Evolutionary conservation across 2,888 invertebrate genomes (phyloP).

Genomic region (Lordiphosa fenestrarum): DNA sequence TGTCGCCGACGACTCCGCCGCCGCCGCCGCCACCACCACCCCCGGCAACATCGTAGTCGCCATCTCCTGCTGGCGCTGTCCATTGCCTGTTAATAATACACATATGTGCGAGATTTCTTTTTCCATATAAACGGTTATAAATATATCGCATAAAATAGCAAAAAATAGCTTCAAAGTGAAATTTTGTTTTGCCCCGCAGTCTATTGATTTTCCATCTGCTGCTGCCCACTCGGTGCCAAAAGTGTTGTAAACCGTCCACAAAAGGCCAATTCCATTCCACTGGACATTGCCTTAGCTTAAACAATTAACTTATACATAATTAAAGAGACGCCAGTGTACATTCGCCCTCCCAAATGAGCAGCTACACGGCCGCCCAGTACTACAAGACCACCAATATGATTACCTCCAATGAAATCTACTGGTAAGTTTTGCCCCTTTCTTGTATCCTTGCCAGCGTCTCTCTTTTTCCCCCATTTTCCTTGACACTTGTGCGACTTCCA

Average conservation of each 20-base stretch:
- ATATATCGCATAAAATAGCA: slow-evolving; percentile 36
- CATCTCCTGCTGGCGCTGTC: slow-evolving; percentile 28
- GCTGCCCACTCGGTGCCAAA: slow-evolving; percentile 48
- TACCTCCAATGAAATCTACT: slow-evolving; percentile 78
- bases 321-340: slow-evolving; percentile 13
- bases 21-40: slow-evolving; percentile 32
- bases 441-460: slow-evolving; percentile 6
- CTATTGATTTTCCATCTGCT: slow-evolving; percentile 54
- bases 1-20: slow-evolving; percentile 36
- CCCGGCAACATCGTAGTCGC: slow-evolving; percentile 35
- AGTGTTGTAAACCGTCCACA: slow-evolving; percentile 63
- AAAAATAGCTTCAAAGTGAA: slow-evolving; percentile 39
- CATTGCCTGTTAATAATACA: slow-evolving; percentile 43
- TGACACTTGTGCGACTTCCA: slow-evolving; percentile 30
- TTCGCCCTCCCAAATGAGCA: slow-evolving; percentile 46
- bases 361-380: slow-evolving; percentile 69
- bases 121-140: slow-evolving; percentile 34
- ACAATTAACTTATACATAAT: slow-evolving; percentile 36
- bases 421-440: slow-evolving; percentile 58
- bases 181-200: slow-evolving; percentile 20
- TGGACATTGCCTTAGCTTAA: slow-evolving; percentile 63
- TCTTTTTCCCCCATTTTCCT: slow-evolving; percentile 10
- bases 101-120: slow-evolving; percentile 21
- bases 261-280: slow-evolving; percentile 60
- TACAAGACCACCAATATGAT: slow-evolving; percentile 77